Evolutionary conservation across 2,797 vertebrate species (phyloP).

Genomic region (Notamacropus eugenii): DNA sequence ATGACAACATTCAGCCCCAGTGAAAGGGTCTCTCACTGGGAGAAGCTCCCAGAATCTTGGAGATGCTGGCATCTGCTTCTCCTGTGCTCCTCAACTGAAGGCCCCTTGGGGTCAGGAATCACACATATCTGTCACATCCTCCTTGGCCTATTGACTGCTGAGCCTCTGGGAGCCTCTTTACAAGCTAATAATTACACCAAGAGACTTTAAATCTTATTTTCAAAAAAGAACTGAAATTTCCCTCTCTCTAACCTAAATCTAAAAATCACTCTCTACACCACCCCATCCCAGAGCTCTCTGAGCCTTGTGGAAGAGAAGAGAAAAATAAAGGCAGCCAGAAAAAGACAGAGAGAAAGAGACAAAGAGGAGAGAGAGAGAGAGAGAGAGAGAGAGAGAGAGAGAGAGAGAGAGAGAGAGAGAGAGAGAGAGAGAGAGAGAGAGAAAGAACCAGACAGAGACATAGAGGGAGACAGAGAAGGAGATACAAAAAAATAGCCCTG

Average conservation of each 20-base stretch:
- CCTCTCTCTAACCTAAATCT: background rate
- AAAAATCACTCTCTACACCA: background rate
- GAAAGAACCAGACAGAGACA: background rate
- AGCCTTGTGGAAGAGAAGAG: background rate
- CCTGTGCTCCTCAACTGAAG: background rate
- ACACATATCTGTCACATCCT: background rate
- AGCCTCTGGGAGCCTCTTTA: background rate
- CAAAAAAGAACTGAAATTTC: background rate
- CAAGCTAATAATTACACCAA: background rate
- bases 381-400: too few relatives aligned
- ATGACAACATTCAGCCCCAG: background rate
- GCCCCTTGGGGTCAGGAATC: background rate
- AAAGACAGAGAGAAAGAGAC: background rate
- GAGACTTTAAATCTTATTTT: background rate
- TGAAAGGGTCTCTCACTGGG: background rate
- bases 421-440: background rate
- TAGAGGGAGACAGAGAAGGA: slow-evolving; percentile 56
- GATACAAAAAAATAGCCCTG: slow-evolving; percentile 52
- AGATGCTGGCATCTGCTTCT: background rate
- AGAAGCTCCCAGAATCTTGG: background rate
- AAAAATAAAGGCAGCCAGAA: background rate
- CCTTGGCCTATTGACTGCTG: background rate
- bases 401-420: too few relatives aligned
- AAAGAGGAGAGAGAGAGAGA: background rate
- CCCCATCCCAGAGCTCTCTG: background rate